Evolutionary conservation across 1,140 invertebrate genomes (phyloP), one percentile per base, ranked within the genome.

Genomic region (Vanessa atalanta): DNA sequence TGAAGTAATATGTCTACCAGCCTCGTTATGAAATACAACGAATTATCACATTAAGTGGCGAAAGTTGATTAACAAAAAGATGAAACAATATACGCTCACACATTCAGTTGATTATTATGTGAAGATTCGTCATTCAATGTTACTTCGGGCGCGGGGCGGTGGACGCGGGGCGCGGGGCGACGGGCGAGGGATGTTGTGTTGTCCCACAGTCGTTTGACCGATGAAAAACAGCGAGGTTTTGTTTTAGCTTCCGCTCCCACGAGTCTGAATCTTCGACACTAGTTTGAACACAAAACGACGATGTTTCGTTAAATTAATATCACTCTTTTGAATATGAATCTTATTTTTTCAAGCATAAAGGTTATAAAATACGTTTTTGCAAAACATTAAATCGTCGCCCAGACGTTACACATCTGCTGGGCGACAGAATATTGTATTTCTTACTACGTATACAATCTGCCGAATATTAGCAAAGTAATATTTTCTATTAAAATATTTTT

Each of bases 161-260:
- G 13, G n/a, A 2, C 4, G 48, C 0, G 13, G 48, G 14, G 14
- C 12, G 48, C 14, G n/a, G 37, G 7, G 26, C 51, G 37, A 53
- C 14, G n/a, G 20, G 48, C 20, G 43, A 23, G 23, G 37, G 20
- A 26, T 14, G 47, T 47, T 14, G 37, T 64, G 51, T 63, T 72
- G 70, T 72, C 50, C 63, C 63, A 31, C 55, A 60, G 55, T 60
- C 55, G 26, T 14, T 65, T 72, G 70, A 65, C 70, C 61, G 61
- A 72, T 63, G 51, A 57, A 73, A 37, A 53, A 53, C 51, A 14
- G 60, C 66, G 63, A 48, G 60, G 70, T 75, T 57, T 72, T 75
- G 63, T 72, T 50, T 65, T 43, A 70, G 71, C 68, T 79, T 79
- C 77, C 77, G 73, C 71, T 79, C 77, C 74, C 77, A 79, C 77